Percentiles rank a stretch among this genome's conserved stretches.
Evolutionary conservation across 2,888 invertebrate genomes (phyloP).

Genomic region (Biston betularia): DNA sequence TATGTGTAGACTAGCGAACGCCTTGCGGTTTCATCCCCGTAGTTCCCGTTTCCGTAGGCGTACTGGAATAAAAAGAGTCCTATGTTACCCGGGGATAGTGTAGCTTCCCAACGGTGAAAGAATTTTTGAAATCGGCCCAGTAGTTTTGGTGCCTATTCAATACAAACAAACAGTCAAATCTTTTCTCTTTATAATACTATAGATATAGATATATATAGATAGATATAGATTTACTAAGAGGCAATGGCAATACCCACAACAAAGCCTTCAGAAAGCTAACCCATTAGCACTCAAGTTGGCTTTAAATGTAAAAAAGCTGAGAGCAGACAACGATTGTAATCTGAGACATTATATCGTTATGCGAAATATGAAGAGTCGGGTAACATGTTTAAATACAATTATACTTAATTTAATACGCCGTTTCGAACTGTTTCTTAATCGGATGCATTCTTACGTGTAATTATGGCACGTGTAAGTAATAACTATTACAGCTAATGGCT

Average conservation of each 20-base stretch:
- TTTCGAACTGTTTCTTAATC: conserved; percentile 34
- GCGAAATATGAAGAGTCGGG: conserved; percentile 48
- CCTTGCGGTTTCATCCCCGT: no score
- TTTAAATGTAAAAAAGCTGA: conserved; percentile 25
- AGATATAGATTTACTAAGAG: background rate
- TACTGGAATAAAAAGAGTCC: no score
- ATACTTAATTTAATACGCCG: conserved; percentile 43
- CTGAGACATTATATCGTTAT: conserved; percentile 52
- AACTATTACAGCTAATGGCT: conserved; percentile 21
- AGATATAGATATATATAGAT: no score
- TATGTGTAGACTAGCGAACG: no score
- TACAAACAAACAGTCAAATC: no score
- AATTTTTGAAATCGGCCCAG: no score
- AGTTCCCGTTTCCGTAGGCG: no score
- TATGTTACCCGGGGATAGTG: no score
- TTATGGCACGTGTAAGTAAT: conserved; percentile 29
- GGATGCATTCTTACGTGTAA: conserved; percentile 26
- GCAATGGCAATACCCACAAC: background rate
- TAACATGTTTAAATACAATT: conserved; percentile 47
- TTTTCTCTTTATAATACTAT: no score
- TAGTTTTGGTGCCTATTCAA: no score
- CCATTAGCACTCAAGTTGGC: conserved; percentile 23
- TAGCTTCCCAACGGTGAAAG: no score
- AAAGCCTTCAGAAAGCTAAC: conserved; percentile 20
- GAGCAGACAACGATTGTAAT: conserved; percentile 36